phyloP scores from a whole-genome alignment of 2,888 invertebrate genomes.

The Seira sanloemensis region DNA sequence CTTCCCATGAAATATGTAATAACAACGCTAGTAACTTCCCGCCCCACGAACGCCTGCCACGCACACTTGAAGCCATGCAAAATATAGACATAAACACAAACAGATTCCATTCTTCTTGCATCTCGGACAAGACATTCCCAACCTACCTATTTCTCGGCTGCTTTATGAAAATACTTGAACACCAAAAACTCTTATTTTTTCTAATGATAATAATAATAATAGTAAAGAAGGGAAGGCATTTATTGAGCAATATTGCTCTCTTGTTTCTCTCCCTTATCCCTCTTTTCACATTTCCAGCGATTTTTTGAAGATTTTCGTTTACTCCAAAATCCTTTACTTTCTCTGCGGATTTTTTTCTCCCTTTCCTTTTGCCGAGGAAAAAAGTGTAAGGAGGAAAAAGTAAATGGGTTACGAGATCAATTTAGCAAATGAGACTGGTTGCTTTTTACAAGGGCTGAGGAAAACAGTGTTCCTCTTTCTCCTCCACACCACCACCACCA shows the following conservation, averaged over 20 bases:
- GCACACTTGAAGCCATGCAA: not conserved
- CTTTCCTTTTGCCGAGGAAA: no score
- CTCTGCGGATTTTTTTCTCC: constrained; percentile 16
- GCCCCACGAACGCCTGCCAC: constrained; percentile 4
- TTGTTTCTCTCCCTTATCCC: constrained; percentile 34
- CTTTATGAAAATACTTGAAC: not conserved
- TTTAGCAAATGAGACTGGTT: constrained; percentile 63
- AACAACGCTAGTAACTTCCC: not conserved
- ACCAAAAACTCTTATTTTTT: not conserved
- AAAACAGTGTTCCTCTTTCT: constrained; percentile 25
- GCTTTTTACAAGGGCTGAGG: constrained; percentile 21
- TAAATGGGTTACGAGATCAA: constrained; percentile 64
- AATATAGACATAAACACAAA: not conserved
- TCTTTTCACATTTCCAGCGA: constrained; percentile 23
- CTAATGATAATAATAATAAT: constrained; percentile 4
- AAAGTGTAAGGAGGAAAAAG: constrained; percentile 38
- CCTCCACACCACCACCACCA: constrained; percentile 5
- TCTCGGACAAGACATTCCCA: not conserved
- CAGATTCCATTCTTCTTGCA: not conserved
- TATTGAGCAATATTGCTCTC: constrained; percentile 52
- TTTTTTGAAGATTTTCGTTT: constrained; percentile 51
- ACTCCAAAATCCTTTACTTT: constrained; percentile 41
- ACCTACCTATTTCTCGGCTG: not conserved
- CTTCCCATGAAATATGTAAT: not conserved
- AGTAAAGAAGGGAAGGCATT: constrained; percentile 28